Evolutionary conservation across 2,113 vertebrate genomes (phyloP).

Genomic region (Hylia prasina): DNA sequence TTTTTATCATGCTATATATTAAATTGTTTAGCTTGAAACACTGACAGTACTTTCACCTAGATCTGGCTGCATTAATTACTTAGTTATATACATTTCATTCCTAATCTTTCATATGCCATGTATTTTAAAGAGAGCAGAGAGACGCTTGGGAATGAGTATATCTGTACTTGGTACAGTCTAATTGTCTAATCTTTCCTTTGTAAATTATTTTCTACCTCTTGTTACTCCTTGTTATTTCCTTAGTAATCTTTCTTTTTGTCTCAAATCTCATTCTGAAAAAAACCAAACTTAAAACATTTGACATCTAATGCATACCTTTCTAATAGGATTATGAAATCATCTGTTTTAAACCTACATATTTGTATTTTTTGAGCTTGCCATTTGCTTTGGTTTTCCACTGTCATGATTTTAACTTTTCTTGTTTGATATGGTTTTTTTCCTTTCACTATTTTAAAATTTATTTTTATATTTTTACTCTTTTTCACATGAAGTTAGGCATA

Average conservation of each 20-base stretch:
- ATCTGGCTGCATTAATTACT: background rate
- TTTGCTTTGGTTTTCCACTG: background rate
- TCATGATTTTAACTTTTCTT: background rate
- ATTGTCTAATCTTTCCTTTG: background rate
- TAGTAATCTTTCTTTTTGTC: background rate
- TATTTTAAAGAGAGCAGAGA: background rate
- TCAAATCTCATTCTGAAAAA: background rate
- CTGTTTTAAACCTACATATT: background rate
- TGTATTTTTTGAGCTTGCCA: background rate
- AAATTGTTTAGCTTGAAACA: background rate
- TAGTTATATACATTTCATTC: background rate
- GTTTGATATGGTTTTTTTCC: background rate
- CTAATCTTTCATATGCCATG: background rate
- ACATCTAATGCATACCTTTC: background rate
- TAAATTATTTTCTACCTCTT: background rate
- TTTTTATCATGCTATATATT: background rate
- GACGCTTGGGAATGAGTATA: background rate
- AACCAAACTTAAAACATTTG: background rate
- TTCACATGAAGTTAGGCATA: background rate
- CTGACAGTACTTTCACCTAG: background rate
- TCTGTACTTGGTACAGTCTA: background rate
- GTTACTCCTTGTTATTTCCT: background rate
- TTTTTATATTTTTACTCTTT: background rate
- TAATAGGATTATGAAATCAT: background rate
- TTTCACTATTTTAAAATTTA: background rate